A percentile compares a stretch with the other conserved stretches of the same genome.
phyloP scores from a whole-genome alignment of 2,113 vertebrate genomes.

The Etheostoma spectabile region DNA sequence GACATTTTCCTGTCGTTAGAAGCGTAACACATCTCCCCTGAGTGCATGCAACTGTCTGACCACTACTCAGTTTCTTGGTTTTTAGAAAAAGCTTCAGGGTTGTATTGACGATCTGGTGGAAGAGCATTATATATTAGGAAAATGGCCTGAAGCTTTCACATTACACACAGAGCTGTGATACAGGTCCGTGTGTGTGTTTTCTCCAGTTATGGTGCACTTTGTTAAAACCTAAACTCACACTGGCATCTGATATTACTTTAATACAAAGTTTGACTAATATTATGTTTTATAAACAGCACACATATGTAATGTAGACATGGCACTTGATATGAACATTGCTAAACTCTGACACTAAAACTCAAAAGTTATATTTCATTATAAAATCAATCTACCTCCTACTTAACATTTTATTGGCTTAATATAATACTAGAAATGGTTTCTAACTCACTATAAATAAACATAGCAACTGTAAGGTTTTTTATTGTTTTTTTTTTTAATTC shows the following conservation, averaged over 20 bases:
- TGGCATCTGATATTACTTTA: slow-evolving; percentile 18
- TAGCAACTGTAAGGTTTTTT: not conserved
- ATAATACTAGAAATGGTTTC: not conserved
- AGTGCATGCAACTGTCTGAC: slow-evolving; percentile 80
- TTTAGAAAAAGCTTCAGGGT: slow-evolving; percentile 47
- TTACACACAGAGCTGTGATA: slow-evolving; percentile 44
- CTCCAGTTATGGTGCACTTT: slow-evolving; percentile 23
- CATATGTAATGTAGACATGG: not conserved
- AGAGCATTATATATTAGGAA: slow-evolving; percentile 74
- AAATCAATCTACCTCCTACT: not conserved
- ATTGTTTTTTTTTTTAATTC: no score
- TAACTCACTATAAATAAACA: not conserved
- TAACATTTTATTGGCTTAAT: not conserved
- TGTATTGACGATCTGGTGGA: slow-evolving; percentile 50
- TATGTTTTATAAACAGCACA: not conserved
- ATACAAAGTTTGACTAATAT: slow-evolving; percentile 12
- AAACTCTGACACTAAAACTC: not conserved
- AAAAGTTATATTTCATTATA: not conserved
- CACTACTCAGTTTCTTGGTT: slow-evolving; percentile 64
- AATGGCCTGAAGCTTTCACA: slow-evolving; percentile 62
- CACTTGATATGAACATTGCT: not conserved
- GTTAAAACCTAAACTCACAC: slow-evolving; percentile 19
- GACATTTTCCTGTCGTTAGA: slow-evolving; percentile 87
- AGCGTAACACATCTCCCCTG: slow-evolving; percentile 82
- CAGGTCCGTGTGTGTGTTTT: slow-evolving; percentile 28